Evolutionary conservation across 2,888 invertebrate genomes (phyloP).

Genomic region (Baronia brevicornis): DNA sequence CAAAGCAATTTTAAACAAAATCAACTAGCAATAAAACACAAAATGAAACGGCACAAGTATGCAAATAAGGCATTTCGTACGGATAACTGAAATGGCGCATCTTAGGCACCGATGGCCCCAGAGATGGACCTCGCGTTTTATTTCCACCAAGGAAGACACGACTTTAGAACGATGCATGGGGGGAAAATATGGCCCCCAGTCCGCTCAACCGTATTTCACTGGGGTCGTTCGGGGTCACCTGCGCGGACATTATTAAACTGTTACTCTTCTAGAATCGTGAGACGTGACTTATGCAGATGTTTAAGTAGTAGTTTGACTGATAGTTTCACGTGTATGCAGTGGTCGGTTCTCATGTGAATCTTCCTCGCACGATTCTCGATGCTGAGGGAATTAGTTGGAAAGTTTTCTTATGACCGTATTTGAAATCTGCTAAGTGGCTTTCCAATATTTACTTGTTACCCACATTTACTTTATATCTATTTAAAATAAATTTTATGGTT

Average conservation of each 20-base stretch:
- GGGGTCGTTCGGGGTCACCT: slow-evolving; percentile 60
- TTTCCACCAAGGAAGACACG: slow-evolving; percentile 74
- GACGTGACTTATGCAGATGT: slow-evolving; percentile 74
- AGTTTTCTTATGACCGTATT: slow-evolving; percentile 36
- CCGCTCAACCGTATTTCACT: slow-evolving; percentile 71
- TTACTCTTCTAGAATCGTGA: slow-evolving; percentile 63
- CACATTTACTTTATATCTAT: background rate
- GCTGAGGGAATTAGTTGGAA: slow-evolving; percentile 57
- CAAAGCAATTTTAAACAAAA: slow-evolving; percentile 18
- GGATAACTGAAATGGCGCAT: slow-evolving; percentile 57
- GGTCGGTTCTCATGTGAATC: slow-evolving; percentile 68
- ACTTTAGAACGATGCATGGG: slow-evolving; percentile 68
- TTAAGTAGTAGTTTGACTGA: slow-evolving; percentile 71
- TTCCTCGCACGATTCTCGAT: slow-evolving; percentile 54
- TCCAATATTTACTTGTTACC: too few species aligned
- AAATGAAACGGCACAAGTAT: slow-evolving; percentile 1
- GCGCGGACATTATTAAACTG: slow-evolving; percentile 74
- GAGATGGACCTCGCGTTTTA: slow-evolving; percentile 74
- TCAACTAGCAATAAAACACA: background rate
- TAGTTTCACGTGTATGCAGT: slow-evolving; percentile 64
- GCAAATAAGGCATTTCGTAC: slow-evolving; percentile 29
- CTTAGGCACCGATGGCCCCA: slow-evolving; percentile 71
- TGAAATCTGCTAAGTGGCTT: slow-evolving; percentile 6
- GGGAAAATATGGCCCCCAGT: slow-evolving; percentile 69
- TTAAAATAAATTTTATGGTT: background rate